Percentiles rank a stretch among this genome's conserved stretches.
Evolutionary conservation across 2,797 vertebrate genomes (phyloP).

Genomic region (Holocentrus rufus): DNA sequence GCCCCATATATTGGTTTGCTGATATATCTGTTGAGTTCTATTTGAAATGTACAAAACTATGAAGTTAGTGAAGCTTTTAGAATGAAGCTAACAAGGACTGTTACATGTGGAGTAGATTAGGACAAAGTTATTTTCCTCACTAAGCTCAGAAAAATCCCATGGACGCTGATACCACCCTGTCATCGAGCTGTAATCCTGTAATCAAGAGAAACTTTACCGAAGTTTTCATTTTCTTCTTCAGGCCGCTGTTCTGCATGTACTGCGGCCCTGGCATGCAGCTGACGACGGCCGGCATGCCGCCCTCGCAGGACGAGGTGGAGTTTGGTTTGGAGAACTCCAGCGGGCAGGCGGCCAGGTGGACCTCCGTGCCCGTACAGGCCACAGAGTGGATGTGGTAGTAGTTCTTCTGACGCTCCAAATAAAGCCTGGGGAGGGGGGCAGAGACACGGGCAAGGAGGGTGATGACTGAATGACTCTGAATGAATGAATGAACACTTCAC

Average conservation of each 20-base stretch:
- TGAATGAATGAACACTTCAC: neutral
- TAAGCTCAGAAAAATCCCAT: neutral
- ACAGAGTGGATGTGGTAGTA: slow-evolving; percentile 89
- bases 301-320: slow-evolving; percentile 78
- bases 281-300: slow-evolving; percentile 87
- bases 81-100: neutral
- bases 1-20: no score
- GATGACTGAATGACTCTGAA: neutral
- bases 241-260: slow-evolving; percentile 73
- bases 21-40: no score
- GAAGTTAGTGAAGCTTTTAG: neutral
- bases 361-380: slow-evolving; percentile 88
- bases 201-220: slow-evolving; percentile 67
- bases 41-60: no score
- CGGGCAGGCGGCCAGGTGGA: slow-evolving; percentile 91
- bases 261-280: slow-evolving; percentile 90
- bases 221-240: slow-evolving; percentile 86
- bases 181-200: neutral
- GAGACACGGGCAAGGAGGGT: neutral
- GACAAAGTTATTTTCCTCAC: neutral
- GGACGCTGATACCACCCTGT: neutral
- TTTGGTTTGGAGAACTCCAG: slow-evolving; percentile 89
- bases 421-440: slow-evolving; percentile 85
- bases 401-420: slow-evolving; percentile 86
- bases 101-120: neutral